phyloP scores from a whole-genome alignment of 2,113 vertebrate genomes.

The Saccopteryx bilineata region DNA sequence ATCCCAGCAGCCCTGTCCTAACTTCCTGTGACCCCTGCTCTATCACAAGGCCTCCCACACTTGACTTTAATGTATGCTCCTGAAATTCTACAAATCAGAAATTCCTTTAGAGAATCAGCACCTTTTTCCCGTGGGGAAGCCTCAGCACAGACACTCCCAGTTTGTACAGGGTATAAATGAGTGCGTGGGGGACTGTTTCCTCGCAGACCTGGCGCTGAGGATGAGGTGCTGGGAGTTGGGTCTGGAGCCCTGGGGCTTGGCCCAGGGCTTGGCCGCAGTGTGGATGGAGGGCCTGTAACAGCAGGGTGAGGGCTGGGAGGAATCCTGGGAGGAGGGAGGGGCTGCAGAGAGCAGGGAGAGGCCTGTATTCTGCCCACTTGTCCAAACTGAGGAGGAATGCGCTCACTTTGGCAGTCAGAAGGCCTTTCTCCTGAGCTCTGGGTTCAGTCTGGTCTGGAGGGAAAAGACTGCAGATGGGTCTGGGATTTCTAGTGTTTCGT shows the following conservation, averaged over 20 bases:
- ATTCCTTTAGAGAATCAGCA: neutral
- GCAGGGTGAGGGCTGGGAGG: neutral
- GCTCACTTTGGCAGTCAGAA: rapidly evolving
- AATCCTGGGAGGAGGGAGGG: neutral
- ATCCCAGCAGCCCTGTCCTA: neutral
- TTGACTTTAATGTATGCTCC: rapidly evolving
- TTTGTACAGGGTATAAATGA: neutral
- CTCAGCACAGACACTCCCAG: neutral
- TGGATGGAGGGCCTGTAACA: neutral
- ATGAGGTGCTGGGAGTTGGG: neutral
- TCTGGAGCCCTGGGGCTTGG: neutral
- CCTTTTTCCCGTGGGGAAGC: neutral
- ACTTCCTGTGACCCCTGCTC: no score
- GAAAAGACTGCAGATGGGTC: neutral
- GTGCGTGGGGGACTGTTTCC: neutral
- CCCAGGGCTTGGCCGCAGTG: neutral
- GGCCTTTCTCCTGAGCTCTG: neutral
- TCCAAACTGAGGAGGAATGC: neutral
- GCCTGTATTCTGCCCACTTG: rapidly evolving
- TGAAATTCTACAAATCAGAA: neutral
- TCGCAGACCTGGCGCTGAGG: neutral
- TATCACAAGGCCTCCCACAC: neutral
- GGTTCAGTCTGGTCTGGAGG: neutral
- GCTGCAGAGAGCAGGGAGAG: no score
- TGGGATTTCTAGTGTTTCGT: neutral